Evolutionary conservation across 2,797 vertebrate genomes (phyloP).

Genomic region (Lepus oiostolus): DNA sequence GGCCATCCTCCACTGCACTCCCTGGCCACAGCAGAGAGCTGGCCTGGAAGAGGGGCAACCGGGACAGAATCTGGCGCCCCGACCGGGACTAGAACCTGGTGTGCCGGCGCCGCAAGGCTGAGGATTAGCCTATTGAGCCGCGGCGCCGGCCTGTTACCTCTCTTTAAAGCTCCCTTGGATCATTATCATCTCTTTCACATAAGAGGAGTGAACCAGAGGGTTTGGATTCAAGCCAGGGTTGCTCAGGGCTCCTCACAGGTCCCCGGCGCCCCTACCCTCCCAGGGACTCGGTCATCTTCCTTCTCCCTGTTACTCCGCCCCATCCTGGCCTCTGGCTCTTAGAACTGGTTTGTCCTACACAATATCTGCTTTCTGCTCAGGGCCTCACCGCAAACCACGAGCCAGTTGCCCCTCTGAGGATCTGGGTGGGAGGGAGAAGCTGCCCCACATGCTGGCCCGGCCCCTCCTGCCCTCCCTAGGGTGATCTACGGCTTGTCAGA

Average conservation of each 20-base stretch:
- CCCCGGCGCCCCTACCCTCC: not conserved
- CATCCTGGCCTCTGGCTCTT: not conserved
- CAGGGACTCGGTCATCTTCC: not conserved
- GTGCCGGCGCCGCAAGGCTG: too few relatives aligned
- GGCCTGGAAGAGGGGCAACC: too few relatives aligned
- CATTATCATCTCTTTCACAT: not conserved
- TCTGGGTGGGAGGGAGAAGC: constrained; percentile 32
- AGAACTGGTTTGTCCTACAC: not conserved
- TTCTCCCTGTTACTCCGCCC: not conserved
- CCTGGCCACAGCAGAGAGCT: too few relatives aligned
- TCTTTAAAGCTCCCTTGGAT: not conserved
- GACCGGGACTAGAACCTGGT: too few relatives aligned
- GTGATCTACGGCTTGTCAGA: constrained; percentile 83
- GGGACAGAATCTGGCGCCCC: too few relatives aligned
- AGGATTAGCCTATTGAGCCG: too few relatives aligned
- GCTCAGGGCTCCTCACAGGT: not conserved
- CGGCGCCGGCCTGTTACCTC: not conserved
- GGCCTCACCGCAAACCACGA: not conserved
- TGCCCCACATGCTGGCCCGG: not conserved
- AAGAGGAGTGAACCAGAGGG: not conserved
- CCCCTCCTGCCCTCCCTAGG: not conserved
- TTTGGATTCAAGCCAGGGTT: not conserved
- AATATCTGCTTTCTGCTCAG: constrained; percentile 35
- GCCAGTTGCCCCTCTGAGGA: not conserved
- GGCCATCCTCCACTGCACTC: too few relatives aligned